Percentiles rank a stretch among this genome's conserved stretches.
These are phyloP conservation scores for Sialis fuliginosa DNA, from an alignment of 2,888 invertebrate species.

Conservation along the genomic window DNA sequence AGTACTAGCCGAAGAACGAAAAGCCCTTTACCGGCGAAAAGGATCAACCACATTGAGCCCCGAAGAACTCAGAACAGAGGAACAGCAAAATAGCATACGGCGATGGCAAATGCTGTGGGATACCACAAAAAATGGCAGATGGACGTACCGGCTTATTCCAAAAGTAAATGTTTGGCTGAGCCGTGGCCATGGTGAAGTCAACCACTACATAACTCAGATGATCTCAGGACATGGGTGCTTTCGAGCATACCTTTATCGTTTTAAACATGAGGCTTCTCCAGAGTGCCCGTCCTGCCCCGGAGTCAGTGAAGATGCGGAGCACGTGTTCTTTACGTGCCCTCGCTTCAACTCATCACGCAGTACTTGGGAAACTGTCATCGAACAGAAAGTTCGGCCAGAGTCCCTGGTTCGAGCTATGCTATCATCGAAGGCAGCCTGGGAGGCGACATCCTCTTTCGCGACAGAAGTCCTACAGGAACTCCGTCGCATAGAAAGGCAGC, in stretches of 20 bases:
- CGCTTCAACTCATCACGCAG: too few relatives aligned
- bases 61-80: background rate
- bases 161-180: background rate
- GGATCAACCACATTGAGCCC: background rate
- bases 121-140: conserved; percentile 1
- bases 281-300: background rate
- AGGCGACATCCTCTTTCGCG: background rate
- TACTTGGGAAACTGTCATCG: background rate
- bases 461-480: background rate
- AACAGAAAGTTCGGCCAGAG: background rate
- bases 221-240: background rate
- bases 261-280: background rate
- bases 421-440: background rate
- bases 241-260: conserved; percentile 1
- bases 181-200: conserved; percentile 2
- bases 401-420: background rate
- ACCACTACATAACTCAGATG: conserved; percentile 2
- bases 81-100: background rate
- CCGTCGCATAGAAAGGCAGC: background rate
- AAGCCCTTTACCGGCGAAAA: background rate
- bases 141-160: conserved; percentile 4
- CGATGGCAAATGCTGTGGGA: background rate
- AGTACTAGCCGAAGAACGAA: background rate
- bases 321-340: background rate
- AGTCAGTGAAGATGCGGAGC: background rate